Percentiles rank a stretch among this genome's conserved stretches.
Evolutionary conservation across 2,888 invertebrate species (phyloP).

Genomic region (Epinotia nisella): DNA sequence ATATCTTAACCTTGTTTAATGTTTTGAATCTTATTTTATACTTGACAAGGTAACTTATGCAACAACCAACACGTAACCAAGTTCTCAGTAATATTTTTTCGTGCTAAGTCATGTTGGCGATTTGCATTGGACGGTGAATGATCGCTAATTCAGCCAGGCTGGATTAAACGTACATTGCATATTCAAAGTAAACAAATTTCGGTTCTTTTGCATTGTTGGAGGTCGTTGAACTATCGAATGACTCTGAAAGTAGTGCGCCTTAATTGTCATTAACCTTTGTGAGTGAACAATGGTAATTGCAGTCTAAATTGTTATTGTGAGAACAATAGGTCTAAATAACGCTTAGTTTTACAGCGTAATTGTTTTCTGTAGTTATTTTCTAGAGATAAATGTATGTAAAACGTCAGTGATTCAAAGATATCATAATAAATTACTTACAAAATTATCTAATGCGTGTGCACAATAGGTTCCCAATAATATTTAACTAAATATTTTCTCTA

Average conservation of each 20-base stretch:
- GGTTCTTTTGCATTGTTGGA: constrained; percentile 55
- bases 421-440: neutral
- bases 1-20: neutral
- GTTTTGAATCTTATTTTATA: constrained; percentile 9
- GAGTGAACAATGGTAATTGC: constrained; percentile 46
- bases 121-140: constrained; percentile 63
- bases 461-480: neutral
- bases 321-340: constrained; percentile 43
- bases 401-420: neutral
- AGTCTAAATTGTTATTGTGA: constrained; percentile 40
- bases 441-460: neutral
- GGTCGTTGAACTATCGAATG: constrained; percentile 64
- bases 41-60: neutral
- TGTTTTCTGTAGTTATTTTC: constrained; percentile 21
- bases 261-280: constrained; percentile 59
- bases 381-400: neutral
- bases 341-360: constrained; percentile 29
- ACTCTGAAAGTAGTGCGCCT: constrained; percentile 55
- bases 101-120: constrained; percentile 55
- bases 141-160: constrained; percentile 61
- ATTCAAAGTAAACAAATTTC: constrained; percentile 56
- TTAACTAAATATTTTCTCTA: neutral
- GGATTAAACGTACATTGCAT: constrained; percentile 51
- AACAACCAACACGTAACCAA: neutral
- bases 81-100: constrained; percentile 50